Evolutionary conservation across 2,113 vertebrate species (phyloP).

Genomic region (Pteronura brasiliensis): DNA sequence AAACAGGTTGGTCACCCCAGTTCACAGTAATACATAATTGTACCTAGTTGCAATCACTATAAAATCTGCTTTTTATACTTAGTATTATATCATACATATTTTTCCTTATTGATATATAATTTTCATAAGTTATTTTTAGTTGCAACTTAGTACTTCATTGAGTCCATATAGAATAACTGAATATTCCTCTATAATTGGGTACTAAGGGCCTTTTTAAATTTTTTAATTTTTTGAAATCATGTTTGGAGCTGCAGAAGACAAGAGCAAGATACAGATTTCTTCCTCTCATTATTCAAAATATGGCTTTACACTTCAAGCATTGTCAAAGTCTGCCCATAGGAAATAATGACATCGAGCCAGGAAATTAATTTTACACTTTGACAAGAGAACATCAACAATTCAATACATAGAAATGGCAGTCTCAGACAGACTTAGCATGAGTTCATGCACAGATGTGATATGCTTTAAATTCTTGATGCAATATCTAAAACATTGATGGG

Average conservation of each 20-base stretch:
- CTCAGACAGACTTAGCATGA: background rate
- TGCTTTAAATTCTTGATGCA: background rate
- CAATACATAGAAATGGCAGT: background rate
- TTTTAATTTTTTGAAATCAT: background rate
- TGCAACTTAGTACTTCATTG: background rate
- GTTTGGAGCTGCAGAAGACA: background rate
- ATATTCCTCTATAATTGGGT: background rate
- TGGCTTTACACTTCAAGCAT: background rate
- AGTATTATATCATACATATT: background rate
- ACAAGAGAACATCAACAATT: background rate
- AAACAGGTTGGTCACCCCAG: background rate
- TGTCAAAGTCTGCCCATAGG: background rate
- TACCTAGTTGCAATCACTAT: background rate
- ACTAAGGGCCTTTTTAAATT: background rate
- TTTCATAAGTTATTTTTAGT: background rate
- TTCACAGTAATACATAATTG: background rate
- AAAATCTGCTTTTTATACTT: background rate
- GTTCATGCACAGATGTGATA: background rate
- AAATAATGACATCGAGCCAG: background rate
- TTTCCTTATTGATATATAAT: background rate
- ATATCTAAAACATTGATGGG: background rate
- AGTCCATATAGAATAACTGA: background rate
- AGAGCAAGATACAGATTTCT: background rate
- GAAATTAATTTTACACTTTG: background rate
- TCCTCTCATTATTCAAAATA: constrained; percentile 15